Evolutionary conservation across 2,888 invertebrate species (phyloP).

Genomic region (Ernsta delagoae): DNA sequence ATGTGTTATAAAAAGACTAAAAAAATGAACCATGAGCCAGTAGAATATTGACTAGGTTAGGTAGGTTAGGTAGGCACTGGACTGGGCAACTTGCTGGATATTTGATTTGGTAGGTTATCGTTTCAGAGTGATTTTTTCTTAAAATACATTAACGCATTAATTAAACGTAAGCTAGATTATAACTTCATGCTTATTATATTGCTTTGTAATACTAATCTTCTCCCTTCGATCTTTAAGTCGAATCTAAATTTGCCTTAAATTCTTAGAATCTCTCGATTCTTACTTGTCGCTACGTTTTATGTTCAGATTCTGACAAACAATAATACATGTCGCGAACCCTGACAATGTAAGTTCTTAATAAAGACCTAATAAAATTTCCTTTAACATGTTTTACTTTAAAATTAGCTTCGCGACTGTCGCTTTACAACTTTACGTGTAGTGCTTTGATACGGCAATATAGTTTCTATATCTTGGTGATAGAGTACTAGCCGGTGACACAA

Average conservation of each 20-base stretch:
- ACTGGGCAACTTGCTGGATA: too few species aligned
- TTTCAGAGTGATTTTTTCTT: too few species aligned
- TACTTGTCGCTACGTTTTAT: slow-evolving; percentile 10
- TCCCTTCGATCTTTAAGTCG: background rate
- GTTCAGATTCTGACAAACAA: slow-evolving; percentile 14
- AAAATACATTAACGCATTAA: too few species aligned
- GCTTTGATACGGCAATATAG: slow-evolving; percentile 44
- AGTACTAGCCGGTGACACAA: slow-evolving; percentile 8
- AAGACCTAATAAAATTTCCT: slow-evolving; percentile 61
- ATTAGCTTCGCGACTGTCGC: slow-evolving; percentile 57
- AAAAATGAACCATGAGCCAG: too few species aligned
- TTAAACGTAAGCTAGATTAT: too few species aligned
- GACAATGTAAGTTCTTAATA: slow-evolving; percentile 53
- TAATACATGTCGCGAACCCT: slow-evolving; percentile 40
- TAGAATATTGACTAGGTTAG: too few species aligned
- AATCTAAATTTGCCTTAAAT: background rate
- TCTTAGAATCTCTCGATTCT: background rate
- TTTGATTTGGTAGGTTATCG: too few species aligned
- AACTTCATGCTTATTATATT: too few species aligned
- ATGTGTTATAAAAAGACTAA: too few species aligned
- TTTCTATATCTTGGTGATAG: slow-evolving; percentile 51
- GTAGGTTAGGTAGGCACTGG: too few species aligned
- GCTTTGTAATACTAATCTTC: background rate
- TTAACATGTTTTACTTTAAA: slow-evolving; percentile 69
- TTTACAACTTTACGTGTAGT: slow-evolving; percentile 54